Evolutionary conservation across 2,888 invertebrate genomes (phyloP).

Genomic region (Leptinotarsa rubiginosa): DNA sequence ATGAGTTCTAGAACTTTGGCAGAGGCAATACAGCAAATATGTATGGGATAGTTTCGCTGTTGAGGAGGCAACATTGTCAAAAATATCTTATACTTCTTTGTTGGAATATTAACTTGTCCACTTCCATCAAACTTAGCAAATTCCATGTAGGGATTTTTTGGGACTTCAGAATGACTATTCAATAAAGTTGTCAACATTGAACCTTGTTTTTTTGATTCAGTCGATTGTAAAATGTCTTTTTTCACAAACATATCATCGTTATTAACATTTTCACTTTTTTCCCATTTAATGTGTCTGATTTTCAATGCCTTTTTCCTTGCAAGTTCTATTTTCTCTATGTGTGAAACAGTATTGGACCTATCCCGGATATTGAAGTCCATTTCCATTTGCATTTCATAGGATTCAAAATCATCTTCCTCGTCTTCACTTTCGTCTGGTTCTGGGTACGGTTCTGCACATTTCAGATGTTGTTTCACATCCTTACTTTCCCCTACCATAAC

Average conservation of each 20-base stretch:
- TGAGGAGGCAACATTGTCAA: constrained; percentile 87
- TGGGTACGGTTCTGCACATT: constrained; percentile 74
- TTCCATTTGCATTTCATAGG: constrained; percentile 83
- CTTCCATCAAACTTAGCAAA: constrained; percentile 94
- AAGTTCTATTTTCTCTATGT: constrained; percentile 89
- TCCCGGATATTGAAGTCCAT: constrained; percentile 74
- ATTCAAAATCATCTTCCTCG: constrained; percentile 74
- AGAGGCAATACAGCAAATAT: constrained; percentile 82
- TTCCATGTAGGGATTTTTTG: constrained; percentile 88
- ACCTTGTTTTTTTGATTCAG: constrained; percentile 54
- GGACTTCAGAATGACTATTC: constrained; percentile 79
- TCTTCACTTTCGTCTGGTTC: constrained; percentile 83
- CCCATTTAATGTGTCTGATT: constrained; percentile 82
- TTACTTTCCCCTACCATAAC: constrained; percentile 88
- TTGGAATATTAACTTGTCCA: constrained; percentile 81
- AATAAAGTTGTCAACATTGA: constrained; percentile 83
- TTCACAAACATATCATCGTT: constrained; percentile 74
- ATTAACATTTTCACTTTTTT: constrained; percentile 72
- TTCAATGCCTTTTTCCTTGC: constrained; percentile 84
- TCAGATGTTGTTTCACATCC: constrained; percentile 66
- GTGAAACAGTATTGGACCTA: constrained; percentile 88
- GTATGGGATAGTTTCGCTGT: constrained; percentile 85
- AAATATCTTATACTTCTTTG: constrained; percentile 89
- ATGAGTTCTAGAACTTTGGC: constrained; percentile 92
- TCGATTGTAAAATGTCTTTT: constrained; percentile 62